Conservation (phyloP, 2,888 invertebrate genomes). For the Luperina testacea region DNA sequence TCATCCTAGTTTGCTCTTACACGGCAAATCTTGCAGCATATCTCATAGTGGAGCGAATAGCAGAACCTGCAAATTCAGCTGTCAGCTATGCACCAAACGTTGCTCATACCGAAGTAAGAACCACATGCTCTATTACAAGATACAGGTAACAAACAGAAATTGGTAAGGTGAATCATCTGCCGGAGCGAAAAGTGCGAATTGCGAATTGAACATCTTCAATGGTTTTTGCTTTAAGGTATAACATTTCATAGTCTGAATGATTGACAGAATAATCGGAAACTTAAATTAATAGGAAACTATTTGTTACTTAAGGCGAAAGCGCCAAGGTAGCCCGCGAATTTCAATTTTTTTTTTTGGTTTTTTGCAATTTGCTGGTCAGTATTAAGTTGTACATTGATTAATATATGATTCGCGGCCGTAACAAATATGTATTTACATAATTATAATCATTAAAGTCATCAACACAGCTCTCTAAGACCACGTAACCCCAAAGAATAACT, state of each 20-base stretch:
- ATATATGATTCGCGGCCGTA: too few species aligned
- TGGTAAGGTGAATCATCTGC: conserved; percentile 70
- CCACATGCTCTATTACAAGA: conserved; percentile 75
- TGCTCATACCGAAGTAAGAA: conserved; percentile 96
- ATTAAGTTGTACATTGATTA: too few species aligned
- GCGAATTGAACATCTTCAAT: conserved; percentile 67
- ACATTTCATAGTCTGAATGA: neutral
- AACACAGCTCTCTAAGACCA: too few species aligned
- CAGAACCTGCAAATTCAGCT: conserved; percentile 92
- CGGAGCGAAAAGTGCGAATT: conserved; percentile 64
- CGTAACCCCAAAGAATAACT: too few species aligned
- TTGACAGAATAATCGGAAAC: neutral
- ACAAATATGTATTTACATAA: too few species aligned
- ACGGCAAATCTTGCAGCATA: conserved; percentile 99
- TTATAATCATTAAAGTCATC: too few species aligned
- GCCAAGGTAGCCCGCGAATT: too few species aligned
- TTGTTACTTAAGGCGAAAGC: too few species aligned
- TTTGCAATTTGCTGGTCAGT: too few species aligned
- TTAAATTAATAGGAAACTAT: neutral
- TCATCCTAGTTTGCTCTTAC: conserved; percentile 99
- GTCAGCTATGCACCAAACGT: conserved; percentile 98
- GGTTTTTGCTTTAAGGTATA: conserved; percentile 12
- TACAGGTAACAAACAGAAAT: conserved; percentile 80
- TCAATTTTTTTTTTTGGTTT: too few species aligned
- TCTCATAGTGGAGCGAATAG: conserved; percentile 98